Conservation (phyloP, 2,797 vertebrate species). For the Enoplosus armatus region DNA sequence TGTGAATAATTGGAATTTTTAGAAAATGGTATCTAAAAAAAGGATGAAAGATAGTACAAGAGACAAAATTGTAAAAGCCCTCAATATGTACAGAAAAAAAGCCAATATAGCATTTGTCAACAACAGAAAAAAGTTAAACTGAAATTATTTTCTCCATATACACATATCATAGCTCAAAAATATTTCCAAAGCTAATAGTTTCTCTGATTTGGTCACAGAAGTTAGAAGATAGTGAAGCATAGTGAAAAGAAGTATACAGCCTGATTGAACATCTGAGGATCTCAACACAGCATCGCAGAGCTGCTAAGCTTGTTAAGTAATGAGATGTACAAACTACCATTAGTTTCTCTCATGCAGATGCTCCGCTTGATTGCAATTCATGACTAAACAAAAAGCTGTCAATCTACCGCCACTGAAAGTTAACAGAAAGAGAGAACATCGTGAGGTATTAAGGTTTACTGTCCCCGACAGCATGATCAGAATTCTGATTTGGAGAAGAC, state of each 20-base stretch:
- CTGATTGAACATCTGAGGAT: constrained; percentile 72
- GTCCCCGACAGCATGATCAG: constrained; percentile 66
- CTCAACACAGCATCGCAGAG: constrained; percentile 63
- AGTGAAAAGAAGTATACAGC: constrained; percentile 75
- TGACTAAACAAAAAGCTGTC: constrained; percentile 65
- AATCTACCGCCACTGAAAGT: constrained; percentile 58
- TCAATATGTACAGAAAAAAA: constrained; percentile 88
- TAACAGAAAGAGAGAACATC: constrained; percentile 68
- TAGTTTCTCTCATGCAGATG: constrained; percentile 65
- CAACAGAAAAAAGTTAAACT: constrained; percentile 72
- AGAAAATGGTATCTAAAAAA: constrained; percentile 88
- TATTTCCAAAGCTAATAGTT: constrained; percentile 86
- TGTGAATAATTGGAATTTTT: constrained; percentile 81
- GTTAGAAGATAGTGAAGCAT: constrained; percentile 84
- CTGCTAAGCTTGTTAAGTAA: constrained; percentile 61
- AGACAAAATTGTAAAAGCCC: constrained; percentile 87
- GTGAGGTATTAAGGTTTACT: constrained; percentile 86
- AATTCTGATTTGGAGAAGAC: constrained; percentile 68
- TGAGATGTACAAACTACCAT: constrained; percentile 62
- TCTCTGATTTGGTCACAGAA: constrained; percentile 89
- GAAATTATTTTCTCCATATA: constrained; percentile 85
- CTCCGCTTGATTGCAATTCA: constrained; percentile 68
- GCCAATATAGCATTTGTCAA: constrained; percentile 82
- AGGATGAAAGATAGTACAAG: constrained; percentile 83
- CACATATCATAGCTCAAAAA: constrained; percentile 85